Evolutionary conservation across 2,113 vertebrate species (phyloP).

Genomic region (Talpa occidentalis): DNA sequence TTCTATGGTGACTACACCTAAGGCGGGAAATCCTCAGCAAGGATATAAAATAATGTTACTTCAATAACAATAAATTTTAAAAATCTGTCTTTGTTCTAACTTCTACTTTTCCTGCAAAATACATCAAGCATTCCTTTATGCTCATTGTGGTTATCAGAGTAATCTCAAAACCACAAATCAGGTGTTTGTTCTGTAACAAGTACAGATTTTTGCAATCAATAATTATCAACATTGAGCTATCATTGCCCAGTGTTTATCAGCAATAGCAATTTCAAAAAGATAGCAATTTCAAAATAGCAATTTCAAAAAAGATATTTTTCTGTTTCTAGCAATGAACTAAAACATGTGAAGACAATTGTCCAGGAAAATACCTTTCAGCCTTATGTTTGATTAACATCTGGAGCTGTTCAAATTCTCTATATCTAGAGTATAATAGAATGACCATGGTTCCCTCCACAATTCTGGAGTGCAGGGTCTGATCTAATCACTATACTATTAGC

Average conservation of each 20-base stretch:
- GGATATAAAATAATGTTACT: no score
- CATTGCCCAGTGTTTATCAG: background rate
- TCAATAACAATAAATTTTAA: no score
- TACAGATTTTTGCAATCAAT: background rate
- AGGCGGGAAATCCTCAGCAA: no score
- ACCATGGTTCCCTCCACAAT: background rate
- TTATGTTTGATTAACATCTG: background rate
- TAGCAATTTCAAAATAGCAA: background rate
- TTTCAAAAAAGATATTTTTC: background rate
- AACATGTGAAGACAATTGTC: background rate
- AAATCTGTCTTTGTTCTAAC: background rate
- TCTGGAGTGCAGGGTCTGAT: background rate
- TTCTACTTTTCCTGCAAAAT: background rate
- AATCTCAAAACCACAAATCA: background rate
- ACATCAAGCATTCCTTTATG: background rate
- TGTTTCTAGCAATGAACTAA: background rate
- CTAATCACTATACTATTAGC: background rate
- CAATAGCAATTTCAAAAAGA: background rate
- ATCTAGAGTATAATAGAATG: background rate
- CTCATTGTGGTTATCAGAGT: background rate
- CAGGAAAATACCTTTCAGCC: background rate
- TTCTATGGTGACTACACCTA: no score
- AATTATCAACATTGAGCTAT: background rate
- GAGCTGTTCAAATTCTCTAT: background rate
- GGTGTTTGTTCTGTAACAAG: background rate